phyloP scores from a whole-genome alignment of 2,888 invertebrate species.

The Rhingia rostrata region DNA sequence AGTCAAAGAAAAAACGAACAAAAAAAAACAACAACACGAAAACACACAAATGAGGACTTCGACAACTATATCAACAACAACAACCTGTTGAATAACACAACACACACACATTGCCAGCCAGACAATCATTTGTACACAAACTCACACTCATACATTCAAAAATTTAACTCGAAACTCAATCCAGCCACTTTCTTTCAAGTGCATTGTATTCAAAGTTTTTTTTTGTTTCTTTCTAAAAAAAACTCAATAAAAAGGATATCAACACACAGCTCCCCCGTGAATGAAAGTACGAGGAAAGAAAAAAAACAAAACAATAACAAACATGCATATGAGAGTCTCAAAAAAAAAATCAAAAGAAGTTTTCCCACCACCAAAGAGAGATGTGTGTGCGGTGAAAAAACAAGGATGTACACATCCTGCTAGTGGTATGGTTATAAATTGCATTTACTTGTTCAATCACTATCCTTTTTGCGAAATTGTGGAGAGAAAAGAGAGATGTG shows the following conservation, averaged over 20 bases:
- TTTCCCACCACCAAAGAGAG: conserved; percentile 9
- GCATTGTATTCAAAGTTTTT: conserved; percentile 70
- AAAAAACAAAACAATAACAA: conserved; percentile 55
- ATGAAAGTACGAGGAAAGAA: conserved; percentile 20
- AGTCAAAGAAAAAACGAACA: conserved; percentile 34
- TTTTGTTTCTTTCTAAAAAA: background rate
- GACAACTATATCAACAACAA: conserved; percentile 61
- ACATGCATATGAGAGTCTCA: conserved; percentile 62
- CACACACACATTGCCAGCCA: conserved; percentile 53
- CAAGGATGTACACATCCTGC: conserved; percentile 16
- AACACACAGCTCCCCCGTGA: conserved; percentile 45
- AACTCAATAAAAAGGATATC: conserved; percentile 59
- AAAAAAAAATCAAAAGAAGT: conserved; percentile 40
- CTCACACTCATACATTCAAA: conserved; percentile 28
- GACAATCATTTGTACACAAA: conserved; percentile 55
- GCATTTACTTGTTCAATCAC: conserved; percentile 72
- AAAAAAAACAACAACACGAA: conserved; percentile 22
- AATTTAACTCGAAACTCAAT: conserved; percentile 22
- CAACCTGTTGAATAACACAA: conserved; percentile 68
- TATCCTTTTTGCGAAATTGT: conserved; percentile 44
- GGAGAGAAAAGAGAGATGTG: conserved; percentile 32
- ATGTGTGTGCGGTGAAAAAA: conserved; percentile 27
- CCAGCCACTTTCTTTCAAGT: conserved; percentile 69
- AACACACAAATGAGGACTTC: conserved; percentile 54
- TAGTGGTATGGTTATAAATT: conserved; percentile 65